Base-by-base conservation (phyloP, 2,888 invertebrate genomes). In the Rotaria macrura region DNA sequence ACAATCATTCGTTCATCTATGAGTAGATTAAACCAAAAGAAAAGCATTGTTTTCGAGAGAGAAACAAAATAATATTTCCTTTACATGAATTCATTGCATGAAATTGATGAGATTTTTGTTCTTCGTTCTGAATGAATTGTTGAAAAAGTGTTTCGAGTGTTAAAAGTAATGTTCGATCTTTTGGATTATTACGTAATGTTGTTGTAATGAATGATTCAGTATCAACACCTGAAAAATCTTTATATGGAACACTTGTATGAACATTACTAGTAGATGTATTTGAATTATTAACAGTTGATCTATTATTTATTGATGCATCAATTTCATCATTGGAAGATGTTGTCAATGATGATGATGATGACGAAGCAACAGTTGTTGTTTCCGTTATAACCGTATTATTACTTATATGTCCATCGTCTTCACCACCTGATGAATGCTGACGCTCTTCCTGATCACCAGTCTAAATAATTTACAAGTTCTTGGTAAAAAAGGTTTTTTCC, bases 131-230 rank as follows among this genome's bases (percentile, higher is more conserved):
- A 88, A 95, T 94, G 88, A 96, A 94, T 85, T 93, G 93, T 88
- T 94, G 93, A 87, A 97, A 92, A 89, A 96, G 96, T 89, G 94
- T 94, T 92, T 97, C 97, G 83, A 97, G 94, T 90, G 94, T 94
- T 86, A 97, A 92, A 88, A 97, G 92, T 87, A 95, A 93, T 88
- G 94, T 93, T 83, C 96, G 93, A 91, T 97, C 97, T 89, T 95
- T 95, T 57, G 94, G 93, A 91, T 95, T 96, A 90, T 95, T 95
- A 91, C 96, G 95, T 85, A 97, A 92, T 0, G 96, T 96, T 88
- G 95, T 95, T 87, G 94, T 94, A 87, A 97, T 94, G 91, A 97
- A 97, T 87, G 93, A 93, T 88, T 95, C 94, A 87, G 97, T 92
- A 90, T 97, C 95, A 6, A 94, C 93, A 65, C 94, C 95, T 72